These are phyloP conservation scores for Urophycis tenuis DNA, from an alignment of 2,797 vertebrate genomes.

Conservation along the genomic window DNA sequence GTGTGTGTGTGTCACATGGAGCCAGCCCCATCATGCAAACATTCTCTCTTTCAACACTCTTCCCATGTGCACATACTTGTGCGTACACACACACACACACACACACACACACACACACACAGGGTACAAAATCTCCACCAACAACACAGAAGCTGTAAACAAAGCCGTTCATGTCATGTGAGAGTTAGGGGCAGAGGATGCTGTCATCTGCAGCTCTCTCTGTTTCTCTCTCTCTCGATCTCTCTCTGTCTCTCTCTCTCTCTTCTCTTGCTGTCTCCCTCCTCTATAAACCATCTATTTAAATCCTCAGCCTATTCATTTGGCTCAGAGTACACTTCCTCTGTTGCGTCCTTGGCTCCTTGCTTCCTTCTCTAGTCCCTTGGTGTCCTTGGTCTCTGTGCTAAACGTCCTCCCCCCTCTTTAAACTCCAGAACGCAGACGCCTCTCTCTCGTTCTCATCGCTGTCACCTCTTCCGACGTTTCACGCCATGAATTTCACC, in stretches of 20 bases:
- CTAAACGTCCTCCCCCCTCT: not conserved
- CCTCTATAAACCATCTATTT: constrained; percentile 42
- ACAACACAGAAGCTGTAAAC: constrained; percentile 1
- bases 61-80: too few species aligned
- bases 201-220: constrained; percentile 26
- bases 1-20: constrained; percentile 9
- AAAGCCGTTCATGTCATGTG: constrained; percentile 26
- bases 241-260: too few species aligned
- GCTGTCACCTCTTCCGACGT: not conserved
- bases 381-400: not conserved
- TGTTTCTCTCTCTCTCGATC: constrained; percentile 14
- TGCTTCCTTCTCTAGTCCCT: not conserved
- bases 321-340: constrained; percentile 30
- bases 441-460: constrained; percentile 20
- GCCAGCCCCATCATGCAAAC: constrained; percentile 21
- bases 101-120: constrained; percentile 23
- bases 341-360: constrained; percentile 1
- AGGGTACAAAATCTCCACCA: constrained; percentile 16
- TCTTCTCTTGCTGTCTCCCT: constrained; percentile 29
- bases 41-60: not conserved
- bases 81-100: constrained; percentile 18
- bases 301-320: constrained; percentile 32
- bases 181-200: constrained; percentile 14
- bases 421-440: not conserved
- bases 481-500: too few species aligned